Evolutionary conservation across 1,140 invertebrate genomes (phyloP), one percentile per base, ranked within the genome.

Genomic region (Drosophila lini): DNA sequence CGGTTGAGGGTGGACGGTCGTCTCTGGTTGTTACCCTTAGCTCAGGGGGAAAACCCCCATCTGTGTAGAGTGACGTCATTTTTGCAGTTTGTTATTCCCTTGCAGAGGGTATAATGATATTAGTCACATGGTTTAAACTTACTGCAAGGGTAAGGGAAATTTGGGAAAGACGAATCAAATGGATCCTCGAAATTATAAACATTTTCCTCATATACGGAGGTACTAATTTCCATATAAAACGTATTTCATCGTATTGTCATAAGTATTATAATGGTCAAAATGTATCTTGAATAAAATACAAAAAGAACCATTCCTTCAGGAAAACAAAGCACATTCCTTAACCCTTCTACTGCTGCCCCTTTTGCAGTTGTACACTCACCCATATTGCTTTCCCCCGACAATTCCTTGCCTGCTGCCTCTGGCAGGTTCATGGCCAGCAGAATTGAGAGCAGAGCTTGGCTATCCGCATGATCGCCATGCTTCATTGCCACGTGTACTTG

Each of bases 291-390:
- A 19, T 19, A 19, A 19, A 19, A 19, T 19, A 19, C 19, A 0
- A 19, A 19, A 19, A 19, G 19, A 19, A 19, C 19, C 19, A 19
- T 19, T 19, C n/a, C n/a, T 19, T 19, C 16, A 48, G 4, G 25
- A 28, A 10, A 4, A 5, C 15, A 48, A n/a, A 10, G 9, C 0
- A n/a, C 4, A 50, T 50, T 28, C 15, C 13, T 10, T n/a, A 48
- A 32, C 9, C 7, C 9, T 32, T 4, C 6, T 9, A 4, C 15
- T 28, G 25, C 15, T 28, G 25, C 15, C 10, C 5, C 25, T n/a
- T 57, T 62, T 58, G 16, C 52, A 13, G 42, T 40, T 60, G 13
- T 38, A 55, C 13, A 81, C 79, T 81, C 61, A 81, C 79, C 61
- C 71, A 59, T 50, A 28, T 63, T 42, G 6, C 22, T 32, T 9